Evolutionary conservation across 2,797 vertebrate species (phyloP), one percentile per base, ranked within the genome.

Genomic region (Pempheris klunzingeri): DNA sequence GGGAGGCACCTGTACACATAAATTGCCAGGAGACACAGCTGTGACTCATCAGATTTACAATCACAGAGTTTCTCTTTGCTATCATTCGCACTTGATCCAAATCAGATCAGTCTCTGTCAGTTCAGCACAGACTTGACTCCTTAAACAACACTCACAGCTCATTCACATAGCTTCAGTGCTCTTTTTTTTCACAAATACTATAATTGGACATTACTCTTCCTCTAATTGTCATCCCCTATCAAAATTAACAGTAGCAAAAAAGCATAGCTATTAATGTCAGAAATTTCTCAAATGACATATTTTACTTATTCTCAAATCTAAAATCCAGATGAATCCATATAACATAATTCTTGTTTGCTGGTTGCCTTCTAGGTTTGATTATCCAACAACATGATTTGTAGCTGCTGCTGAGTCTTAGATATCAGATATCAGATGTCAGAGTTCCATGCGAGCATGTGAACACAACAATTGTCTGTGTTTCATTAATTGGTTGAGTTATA

Each of bases 41-140:
- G 59, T 68, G 74, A 77, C 60, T 87, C 46, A 74, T 68, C 54
- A 71, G 22, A 44, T 73, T 81, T 68, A 74, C 20, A 58, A n/a
- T 74, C 44, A 53, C 50, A 70, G 26, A 28, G 20, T 41, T 66
- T 80, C 54, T 38, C 24, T 61, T 39, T 57, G 38, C 30, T 11
- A 1, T 78, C 3, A 18, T 41, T 18, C 60, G 22, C 9, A 39
- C 46, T 63, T 58, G 14, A 55, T 66, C 44, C 24, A 67, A 55
- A 20, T 53, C 38, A 39, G 47, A n/a, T 22, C 10, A 49, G 36
- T 22, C 55, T 44, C 59, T 62, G 15, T 43, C 4, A 60, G 34
- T 72, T 70, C 14, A 57, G 50, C 32, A n/a, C 50, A 34, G 26
- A 36, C 50, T 32, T 7, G 2, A 46, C 60, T 65, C 68, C 32